Conservation (phyloP, 2,797 vertebrate genomes). For the Pagetopsis macropterus region DNA sequence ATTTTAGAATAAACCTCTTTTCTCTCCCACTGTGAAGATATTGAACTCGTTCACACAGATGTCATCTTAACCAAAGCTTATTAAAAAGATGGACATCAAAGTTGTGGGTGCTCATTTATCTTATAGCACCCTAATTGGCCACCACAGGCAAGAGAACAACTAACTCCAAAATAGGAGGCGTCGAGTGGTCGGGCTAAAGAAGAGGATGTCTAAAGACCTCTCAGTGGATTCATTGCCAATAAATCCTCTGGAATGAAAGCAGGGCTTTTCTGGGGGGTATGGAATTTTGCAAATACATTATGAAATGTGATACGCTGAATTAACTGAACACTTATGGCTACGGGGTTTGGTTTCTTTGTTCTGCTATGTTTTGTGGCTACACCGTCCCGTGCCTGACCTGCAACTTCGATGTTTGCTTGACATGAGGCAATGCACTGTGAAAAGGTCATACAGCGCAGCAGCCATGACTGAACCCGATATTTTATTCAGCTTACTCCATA, state of each 20-base stretch:
- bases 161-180: constrained; percentile 79
- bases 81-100: constrained; percentile 87
- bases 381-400: constrained; percentile 74
- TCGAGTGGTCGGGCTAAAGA: constrained; percentile 72
- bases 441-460: constrained; percentile 77
- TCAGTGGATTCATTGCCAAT: constrained; percentile 81
- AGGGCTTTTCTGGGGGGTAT: constrained; percentile 68
- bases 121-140: constrained; percentile 84
- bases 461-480: constrained; percentile 66
- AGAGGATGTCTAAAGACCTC: constrained; percentile 80
- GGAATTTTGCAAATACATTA: constrained; percentile 81
- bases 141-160: constrained; percentile 82
- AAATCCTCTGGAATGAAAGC: constrained; percentile 79
- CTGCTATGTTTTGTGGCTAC: constrained; percentile 47
- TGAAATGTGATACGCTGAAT: constrained; percentile 78
- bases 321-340: constrained; percentile 71
- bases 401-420: constrained; percentile 69
- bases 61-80: constrained; percentile 87
- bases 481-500: constrained; percentile 55
- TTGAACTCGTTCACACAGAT: constrained; percentile 85
- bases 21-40: constrained; percentile 82
- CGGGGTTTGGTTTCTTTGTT: constrained; percentile 71
- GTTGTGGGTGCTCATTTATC: constrained; percentile 81
- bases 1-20: constrained; percentile 85
- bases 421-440: constrained; percentile 72